Evolutionary conservation across 1,140 invertebrate species (phyloP), one percentile per base, ranked within the genome.

Genomic region (Hydropsyche tenuis): DNA sequence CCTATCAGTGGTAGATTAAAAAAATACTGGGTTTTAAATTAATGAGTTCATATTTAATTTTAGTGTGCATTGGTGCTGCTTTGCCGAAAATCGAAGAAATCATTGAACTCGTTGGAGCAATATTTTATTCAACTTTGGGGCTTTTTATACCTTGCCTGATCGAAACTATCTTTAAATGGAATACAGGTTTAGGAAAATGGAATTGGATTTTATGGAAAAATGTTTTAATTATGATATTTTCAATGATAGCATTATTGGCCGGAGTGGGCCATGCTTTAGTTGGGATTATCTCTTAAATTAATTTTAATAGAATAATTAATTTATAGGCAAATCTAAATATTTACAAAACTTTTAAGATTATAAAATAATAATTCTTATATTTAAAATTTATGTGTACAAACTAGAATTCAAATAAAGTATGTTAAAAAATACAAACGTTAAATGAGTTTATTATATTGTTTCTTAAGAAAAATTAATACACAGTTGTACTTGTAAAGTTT

Each of bases 61-160:
- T 89, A 88, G 94, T 94, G 80, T 84, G 86, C 12, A 83, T 97
- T 20, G 94, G 93, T 0, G 85, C 90, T 16, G 83, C 88, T 1
- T 88, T 97, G 22, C 93, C 94, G 2, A 87, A 94, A 79, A 85
- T 98, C 70, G 94, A 94, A 73, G 87, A 94, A 7, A 90, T 97
- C 77, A 97, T 97, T 69, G 92, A 93, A 46, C 84, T 96, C n/a
- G 92, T 97, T 20, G 96, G 96, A 11, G 92, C 96, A 0, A 82
- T 96, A 45, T 93, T 93, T 80, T 94, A 94, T 78, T 94, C 94
- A 6, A 89, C 93, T 25, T 86, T 97, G 6, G 94, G 96, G 27
- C 82, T 90, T 1, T 91, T 96, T 63, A 89, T 95, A 75, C 96
- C 96, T 60, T 92, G 94, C 7, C 78, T 95, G 20, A 88, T 97